Base-by-base conservation (phyloP, 2,113 vertebrate genomes). In the pig (Sus scrofa) region DNA sequence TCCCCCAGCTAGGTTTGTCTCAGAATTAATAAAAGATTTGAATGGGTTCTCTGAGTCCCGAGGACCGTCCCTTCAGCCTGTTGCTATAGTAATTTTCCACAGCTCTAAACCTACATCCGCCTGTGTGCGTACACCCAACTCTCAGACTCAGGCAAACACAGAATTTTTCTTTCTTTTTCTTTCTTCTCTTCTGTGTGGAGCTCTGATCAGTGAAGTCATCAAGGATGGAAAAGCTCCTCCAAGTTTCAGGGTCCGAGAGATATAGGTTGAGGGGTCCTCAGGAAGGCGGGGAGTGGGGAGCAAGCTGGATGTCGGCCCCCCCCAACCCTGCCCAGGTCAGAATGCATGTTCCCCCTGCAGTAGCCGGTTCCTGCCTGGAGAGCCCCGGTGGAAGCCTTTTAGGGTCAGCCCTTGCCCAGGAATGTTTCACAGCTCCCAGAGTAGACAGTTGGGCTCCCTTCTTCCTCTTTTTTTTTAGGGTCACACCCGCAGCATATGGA, bases 81-180 rank as follows among this genome's bases (percentile, higher is more conserved):
- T 98, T 99, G 98, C 98, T 98, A 98, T 98, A 98, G 98, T 98
- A 97, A 98, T 98, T 96, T 98, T 94, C 95, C 94, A 88, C 94
- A 90, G 97, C 89, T 97, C 93, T 90, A 81, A 78, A 96, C 92
- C 94, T 94, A 73, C 2, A 14, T 74, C 68, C 96, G 56, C 92
- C 91, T 4, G 27, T 88, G 44, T 79, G 30, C 16, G 0, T 92
- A 71, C 79, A 96, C 94, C 79, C 32, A 56, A 16, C n/a, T 74
- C 58, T 71, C 77, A 50, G 34, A 15, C 34, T 62, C 20, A 32
- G 13, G 3, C 50, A 18, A 13, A 68, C 78, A n/a, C 60, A 54
- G 18, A 50, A 30, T 30, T 90, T 82, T 75, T 68, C 24, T 94
- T 92, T 20, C 94, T 85, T 16, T 54, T 86, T 96, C 26, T 52